Evolutionary conservation across 2,888 invertebrate genomes (phyloP), one percentile per base, ranked within the genome.

Genomic region (Acleris literana): DNA sequence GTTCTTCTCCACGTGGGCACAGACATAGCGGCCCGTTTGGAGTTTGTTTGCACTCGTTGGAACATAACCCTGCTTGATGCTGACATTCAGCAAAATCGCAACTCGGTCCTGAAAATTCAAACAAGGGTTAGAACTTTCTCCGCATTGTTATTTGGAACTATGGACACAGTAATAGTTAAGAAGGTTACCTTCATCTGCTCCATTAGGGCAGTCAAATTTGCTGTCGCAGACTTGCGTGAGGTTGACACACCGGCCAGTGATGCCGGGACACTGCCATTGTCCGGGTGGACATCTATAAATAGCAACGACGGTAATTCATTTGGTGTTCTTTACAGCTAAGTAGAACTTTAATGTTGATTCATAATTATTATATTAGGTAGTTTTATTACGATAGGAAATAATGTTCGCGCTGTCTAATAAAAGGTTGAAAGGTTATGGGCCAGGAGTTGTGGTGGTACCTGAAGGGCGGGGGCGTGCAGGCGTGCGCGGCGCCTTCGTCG

Each of bases 141-240:
- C n/a, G 11, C 18, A 17, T n/a, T 54, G n/a, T 54, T 13, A 4
- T 22, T 54, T 54, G 29, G 22, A 20, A 13, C 39, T 20, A 11
- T 51, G 51, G 18, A 33, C 44, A 33, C 64, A 13, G 39, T 39
- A 39, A 13, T 13, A 39, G 13, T 13, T 39, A 13, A 13, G 13
- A 39, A 39, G 13, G 9, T 39, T 82, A 91, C 99, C 99, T 94
- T 99, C 99, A 81, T 98, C 98, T 0, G 95, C 95, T 0, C 97
- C 98, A 80, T 98, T 98, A 0, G 99, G 99, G 86, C 99, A 99
- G 80, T 99, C 97, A 0, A 93, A 87, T 46, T 95, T 96, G 5
- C 94, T 95, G 84, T 99, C 97, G 85, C 99, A 99, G 0, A 99
- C 97, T 71, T 95, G 95, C 0, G 97, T 96, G 16, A 96, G 90